A percentile compares a stretch with the other conserved stretches of the same genome.
These are phyloP conservation scores for Andricus grossulariae DNA, from an alignment of 1,140 invertebrate genomes.

Conservation along the genomic window DNA sequence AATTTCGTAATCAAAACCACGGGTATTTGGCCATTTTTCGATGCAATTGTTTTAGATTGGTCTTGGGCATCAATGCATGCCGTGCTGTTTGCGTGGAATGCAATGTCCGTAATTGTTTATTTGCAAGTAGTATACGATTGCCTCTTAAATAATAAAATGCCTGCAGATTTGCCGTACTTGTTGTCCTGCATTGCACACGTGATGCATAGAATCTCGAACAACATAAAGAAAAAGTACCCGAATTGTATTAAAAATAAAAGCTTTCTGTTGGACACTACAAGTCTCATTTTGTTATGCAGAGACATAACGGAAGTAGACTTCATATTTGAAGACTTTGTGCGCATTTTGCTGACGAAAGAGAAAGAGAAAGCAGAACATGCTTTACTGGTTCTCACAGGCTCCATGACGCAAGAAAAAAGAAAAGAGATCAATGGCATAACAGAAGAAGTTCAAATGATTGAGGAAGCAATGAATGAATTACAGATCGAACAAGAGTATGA, in stretches of 20 bases:
- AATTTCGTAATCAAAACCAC: neutral
- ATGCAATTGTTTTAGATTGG: constrained; percentile 10
- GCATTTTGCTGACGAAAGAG: neutral
- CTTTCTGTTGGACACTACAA: neutral
- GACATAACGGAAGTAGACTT: neutral
- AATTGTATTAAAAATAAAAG: neutral
- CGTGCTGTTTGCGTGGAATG: constrained; percentile 1
- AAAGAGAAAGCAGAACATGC: neutral
- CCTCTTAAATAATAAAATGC: neutral
- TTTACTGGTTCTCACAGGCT: neutral
- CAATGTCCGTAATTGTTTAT: neutral
- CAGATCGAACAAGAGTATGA: no score
- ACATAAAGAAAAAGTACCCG: neutral
- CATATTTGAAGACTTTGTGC: neutral
- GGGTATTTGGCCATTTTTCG: neutral
- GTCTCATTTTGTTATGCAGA: neutral
- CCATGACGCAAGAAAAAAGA: neutral
- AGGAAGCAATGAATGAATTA: no score
- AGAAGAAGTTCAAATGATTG: no score
- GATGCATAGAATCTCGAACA: neutral
- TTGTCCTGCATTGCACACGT: neutral
- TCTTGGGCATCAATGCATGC: constrained; percentile 26
- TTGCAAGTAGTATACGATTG: neutral
- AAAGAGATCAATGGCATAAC: no score
- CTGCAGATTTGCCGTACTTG: neutral